phyloP scores from a whole-genome alignment of 2,888 invertebrate genomes.

The Sussaba pulchella region DNA sequence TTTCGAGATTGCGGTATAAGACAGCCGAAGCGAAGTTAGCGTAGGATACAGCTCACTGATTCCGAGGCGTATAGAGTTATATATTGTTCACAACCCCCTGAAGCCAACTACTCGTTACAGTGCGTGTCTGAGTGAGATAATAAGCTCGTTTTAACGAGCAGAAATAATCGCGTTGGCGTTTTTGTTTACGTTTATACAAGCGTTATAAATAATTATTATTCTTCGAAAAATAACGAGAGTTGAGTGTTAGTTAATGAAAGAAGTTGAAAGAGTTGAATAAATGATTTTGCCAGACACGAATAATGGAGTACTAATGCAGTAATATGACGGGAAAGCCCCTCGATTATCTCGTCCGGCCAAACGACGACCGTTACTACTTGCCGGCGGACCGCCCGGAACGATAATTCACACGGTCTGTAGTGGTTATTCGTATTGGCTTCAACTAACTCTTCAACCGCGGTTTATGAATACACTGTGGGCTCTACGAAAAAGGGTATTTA shows the following conservation, averaged over 20 bases:
- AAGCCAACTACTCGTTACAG: slow-evolving; percentile 38
- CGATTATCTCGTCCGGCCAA: slow-evolving; percentile 38
- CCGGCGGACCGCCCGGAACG: neutral
- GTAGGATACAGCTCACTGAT: slow-evolving; percentile 23
- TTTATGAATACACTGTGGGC: neutral
- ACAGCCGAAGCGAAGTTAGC: slow-evolving; percentile 19
- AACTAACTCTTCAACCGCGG: slow-evolving; percentile 8
- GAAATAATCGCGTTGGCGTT: neutral
- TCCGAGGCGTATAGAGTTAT: slow-evolving; percentile 20
- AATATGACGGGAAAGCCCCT: neutral
- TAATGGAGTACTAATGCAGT: neutral
- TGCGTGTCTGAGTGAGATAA: slow-evolving; percentile 29
- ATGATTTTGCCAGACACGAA: neutral
- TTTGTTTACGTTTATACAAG: neutral
- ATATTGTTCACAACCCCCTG: neutral
- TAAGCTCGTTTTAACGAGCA: slow-evolving; percentile 4
- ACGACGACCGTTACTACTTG: slow-evolving; percentile 52
- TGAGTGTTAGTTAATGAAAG: neutral
- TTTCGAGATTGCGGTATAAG: slow-evolving; percentile 4
- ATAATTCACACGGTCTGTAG: slow-evolving; percentile 30
- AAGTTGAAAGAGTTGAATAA: neutral
- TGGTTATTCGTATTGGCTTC: slow-evolving; percentile 28
- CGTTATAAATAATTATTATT: neutral
- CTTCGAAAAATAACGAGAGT: neutral
- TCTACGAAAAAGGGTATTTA: neutral